phyloP scores from a whole-genome alignment of 2,113 vertebrate genomes.

The Brevimyrus niger region DNA sequence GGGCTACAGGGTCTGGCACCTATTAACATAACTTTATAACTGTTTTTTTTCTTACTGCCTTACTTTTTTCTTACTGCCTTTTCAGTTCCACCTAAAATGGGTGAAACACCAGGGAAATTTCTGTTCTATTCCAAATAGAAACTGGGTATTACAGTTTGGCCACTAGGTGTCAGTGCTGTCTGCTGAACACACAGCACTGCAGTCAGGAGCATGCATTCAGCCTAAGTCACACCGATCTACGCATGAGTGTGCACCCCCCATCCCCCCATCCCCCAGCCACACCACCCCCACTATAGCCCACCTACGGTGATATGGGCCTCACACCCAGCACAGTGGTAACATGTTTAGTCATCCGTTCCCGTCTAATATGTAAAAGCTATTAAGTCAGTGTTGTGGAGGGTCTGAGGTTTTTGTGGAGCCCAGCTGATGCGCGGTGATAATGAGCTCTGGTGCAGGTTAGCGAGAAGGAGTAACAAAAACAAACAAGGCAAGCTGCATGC shows the following conservation, averaged over 20 bases:
- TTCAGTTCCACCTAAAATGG: neutral
- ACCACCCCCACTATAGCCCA: neutral
- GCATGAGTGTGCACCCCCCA: neutral
- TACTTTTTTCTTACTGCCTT: neutral
- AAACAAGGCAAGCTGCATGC: neutral
- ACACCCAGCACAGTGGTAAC: neutral
- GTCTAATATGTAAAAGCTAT: slow-evolving; percentile 13
- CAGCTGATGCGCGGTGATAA: neutral
- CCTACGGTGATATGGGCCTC: neutral
- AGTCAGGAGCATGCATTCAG: slow-evolving; percentile 6
- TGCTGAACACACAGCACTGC: slow-evolving; percentile 21
- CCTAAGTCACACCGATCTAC: neutral
- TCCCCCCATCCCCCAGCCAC: neutral
- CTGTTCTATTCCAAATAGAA: neutral
- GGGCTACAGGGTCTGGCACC: neutral
- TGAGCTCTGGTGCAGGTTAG: neutral
- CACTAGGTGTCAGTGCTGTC: slow-evolving; percentile 68
- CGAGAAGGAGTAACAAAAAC: neutral
- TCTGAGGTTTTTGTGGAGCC: neutral
- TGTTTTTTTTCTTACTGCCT: no score
- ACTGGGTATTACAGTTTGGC: slow-evolving; percentile 10
- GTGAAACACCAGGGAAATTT: neutral
- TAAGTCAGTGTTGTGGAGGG: slow-evolving; percentile 9
- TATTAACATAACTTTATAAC: neutral
- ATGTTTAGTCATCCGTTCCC: neutral